These are phyloP conservation scores for Arremon brunneinucha DNA, from an alignment of 2,797 vertebrate genomes.

Conservation along the genomic window DNA sequence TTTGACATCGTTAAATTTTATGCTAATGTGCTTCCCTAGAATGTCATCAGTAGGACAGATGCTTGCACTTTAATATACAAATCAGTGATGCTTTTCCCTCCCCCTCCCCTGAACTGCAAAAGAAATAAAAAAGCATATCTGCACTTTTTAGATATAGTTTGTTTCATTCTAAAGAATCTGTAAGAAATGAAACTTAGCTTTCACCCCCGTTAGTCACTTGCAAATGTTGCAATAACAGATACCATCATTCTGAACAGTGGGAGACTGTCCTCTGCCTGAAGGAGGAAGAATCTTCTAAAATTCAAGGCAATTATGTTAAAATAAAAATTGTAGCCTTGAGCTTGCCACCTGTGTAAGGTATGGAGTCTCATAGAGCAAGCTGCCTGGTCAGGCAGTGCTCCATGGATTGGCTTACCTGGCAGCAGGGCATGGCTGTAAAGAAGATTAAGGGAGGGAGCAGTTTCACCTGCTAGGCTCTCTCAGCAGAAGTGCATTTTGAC, in stretches of 20 bases:
- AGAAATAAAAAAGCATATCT: slow-evolving; percentile 64
- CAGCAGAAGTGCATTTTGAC: not conserved
- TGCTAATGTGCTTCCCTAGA: slow-evolving; percentile 82
- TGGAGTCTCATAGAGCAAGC: not conserved
- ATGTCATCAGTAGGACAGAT: slow-evolving; percentile 85
- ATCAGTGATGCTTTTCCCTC: slow-evolving; percentile 77
- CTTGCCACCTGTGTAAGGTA: not conserved
- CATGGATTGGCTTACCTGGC: not conserved
- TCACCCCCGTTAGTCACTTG: slow-evolving; percentile 38
- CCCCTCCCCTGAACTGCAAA: slow-evolving; percentile 64
- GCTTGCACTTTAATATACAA: slow-evolving; percentile 81
- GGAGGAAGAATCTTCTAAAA: not conserved
- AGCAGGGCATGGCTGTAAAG: not conserved
- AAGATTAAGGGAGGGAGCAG: not conserved
- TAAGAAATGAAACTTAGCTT: slow-evolving; percentile 59
- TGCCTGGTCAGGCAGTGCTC: not conserved
- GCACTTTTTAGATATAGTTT: slow-evolving; percentile 71
- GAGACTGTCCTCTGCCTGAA: not conserved
- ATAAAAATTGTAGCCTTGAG: not conserved
- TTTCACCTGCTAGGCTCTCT: not conserved
- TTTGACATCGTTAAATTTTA: slow-evolving; percentile 86
- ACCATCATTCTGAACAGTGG: not conserved
- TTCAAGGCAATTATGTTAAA: not conserved
- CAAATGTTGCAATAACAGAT: slow-evolving; percentile 26
- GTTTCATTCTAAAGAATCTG: slow-evolving; percentile 55